Base-by-base conservation (phyloP, 2,113 vertebrate genomes). In the Macquaria ambigua region DNA sequence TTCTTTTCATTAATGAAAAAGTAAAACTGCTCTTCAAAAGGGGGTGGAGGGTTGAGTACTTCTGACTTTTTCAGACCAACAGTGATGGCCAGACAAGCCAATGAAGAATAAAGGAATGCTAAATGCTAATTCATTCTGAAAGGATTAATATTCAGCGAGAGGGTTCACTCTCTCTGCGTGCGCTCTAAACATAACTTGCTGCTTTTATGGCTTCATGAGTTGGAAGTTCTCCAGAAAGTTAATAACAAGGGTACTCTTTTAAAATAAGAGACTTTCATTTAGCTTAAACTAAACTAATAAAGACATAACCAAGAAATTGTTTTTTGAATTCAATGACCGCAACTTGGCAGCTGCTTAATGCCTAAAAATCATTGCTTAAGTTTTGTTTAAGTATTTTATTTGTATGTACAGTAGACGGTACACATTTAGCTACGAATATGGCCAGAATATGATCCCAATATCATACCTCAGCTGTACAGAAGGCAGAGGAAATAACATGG, bases 71-170 rank as follows among this genome's bases (percentile, higher is more conserved):
- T 75, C 34, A 81, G 50, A 74, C 63, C 34, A 62, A 69, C 52
- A 72, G 2, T 76, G 83, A 81, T 31, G 74, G 46, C 41, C 58
- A 71, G 71, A 79, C 28, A 52, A 28, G 46, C 69, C 59, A 76
- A 43, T 10, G 43, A 74, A 80, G 62, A 41, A 62, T 67, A 68
- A 67, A 72, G 23, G 21, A 21, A 50, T 63, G 7, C 5, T 41
- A 81, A 77, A 81, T 77, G 73, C 25, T 73, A 81, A 88, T 79
- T 81, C 10, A 64, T 61, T 61, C 73, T 53, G 34, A 83, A 63
- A 3, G 1, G 72, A 86, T 75, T 74, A 69, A 77, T 77, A 70
- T 74, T 86, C 63, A 82, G 63, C 8, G 43, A 61, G 20, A 53
- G 25, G 61, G 41, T n/a, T n/a, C n/a, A n/a, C n/a, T n/a, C n/a